phyloP scores from a whole-genome alignment of 2,113 vertebrate species.

The Salvator merianae region DNA sequence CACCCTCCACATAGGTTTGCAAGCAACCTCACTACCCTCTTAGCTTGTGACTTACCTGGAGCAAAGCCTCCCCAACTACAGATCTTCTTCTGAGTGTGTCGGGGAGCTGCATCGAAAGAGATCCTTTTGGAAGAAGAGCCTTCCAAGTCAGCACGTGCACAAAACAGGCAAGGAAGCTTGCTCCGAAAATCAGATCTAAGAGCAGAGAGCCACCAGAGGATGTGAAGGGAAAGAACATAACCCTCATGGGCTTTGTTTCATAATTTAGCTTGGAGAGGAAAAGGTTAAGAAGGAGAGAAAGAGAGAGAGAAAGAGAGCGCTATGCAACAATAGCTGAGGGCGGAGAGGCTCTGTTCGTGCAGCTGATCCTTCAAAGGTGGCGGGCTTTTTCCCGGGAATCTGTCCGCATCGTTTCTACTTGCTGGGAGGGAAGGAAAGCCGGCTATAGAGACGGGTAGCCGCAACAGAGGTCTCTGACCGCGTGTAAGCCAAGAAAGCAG shows the following conservation, averaged over 20 bases:
- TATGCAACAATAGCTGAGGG: neutral
- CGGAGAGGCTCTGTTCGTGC: neutral
- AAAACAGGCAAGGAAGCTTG: neutral
- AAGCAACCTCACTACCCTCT: no score
- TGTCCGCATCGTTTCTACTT: neutral
- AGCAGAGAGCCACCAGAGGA: neutral
- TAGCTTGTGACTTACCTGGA: no score
- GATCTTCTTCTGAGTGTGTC: neutral
- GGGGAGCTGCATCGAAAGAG: no score
- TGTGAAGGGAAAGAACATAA: neutral
- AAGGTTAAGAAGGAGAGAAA: neutral
- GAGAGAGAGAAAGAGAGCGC: neutral
- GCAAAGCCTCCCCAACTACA: no score
- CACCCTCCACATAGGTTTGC: no score
- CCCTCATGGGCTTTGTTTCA: neutral
- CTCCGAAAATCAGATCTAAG: neutral
- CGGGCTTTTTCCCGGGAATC: neutral
- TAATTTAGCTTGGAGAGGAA: neutral
- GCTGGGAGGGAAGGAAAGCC: neutral
- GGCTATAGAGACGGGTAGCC: no score
- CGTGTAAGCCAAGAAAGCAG: no score
- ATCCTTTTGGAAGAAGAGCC: neutral
- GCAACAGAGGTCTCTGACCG: no score
- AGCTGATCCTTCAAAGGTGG: neutral
- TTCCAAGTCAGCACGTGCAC: neutral